Evolutionary conservation across 64 coral and sea anemone species (phyloP).

Genomic region (Anthopleura sola): DNA sequence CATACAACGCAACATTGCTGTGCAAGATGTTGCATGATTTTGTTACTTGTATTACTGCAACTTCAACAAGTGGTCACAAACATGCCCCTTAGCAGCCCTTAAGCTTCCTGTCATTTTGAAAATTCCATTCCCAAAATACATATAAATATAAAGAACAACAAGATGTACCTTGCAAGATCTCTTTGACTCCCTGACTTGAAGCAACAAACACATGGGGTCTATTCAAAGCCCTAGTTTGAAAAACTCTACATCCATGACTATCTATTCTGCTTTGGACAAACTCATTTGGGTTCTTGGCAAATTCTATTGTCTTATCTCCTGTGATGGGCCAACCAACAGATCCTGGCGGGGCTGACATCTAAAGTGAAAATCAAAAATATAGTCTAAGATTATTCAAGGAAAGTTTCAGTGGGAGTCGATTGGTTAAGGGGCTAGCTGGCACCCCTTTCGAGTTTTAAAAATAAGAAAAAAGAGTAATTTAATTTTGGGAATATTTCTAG

Average conservation of each 20-base stretch:
- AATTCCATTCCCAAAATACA: too few species aligned
- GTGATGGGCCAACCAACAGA: constrained; percentile 72
- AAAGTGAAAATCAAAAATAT: neutral
- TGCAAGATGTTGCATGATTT: too few species aligned
- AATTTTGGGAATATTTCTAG: too few species aligned
- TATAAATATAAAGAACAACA: too few species aligned
- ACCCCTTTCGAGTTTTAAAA: neutral
- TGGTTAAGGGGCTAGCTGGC: too few species aligned
- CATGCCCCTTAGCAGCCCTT: too few species aligned
- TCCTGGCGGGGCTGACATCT: constrained; percentile 71
- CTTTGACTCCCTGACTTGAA: constrained; percentile 81
- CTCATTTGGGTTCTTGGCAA: constrained; percentile 68
- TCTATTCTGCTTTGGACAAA: constrained; percentile 59
- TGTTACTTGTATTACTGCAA: too few species aligned
- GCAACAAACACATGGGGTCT: constrained; percentile 84
- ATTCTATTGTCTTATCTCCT: constrained; percentile 84
- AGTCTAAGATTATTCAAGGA: neutral
- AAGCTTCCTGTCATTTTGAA: too few species aligned
- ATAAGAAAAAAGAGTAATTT: too few species aligned
- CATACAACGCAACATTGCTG: too few species aligned
- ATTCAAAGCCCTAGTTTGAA: constrained; percentile 70
- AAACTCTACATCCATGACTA: constrained; percentile 55
- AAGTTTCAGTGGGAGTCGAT: too few species aligned
- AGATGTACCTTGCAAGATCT: constrained; percentile 74
- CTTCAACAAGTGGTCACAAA: too few species aligned